phyloP scores from a whole-genome alignment of 2,797 vertebrate species.

The Notolabrus celidotus region DNA sequence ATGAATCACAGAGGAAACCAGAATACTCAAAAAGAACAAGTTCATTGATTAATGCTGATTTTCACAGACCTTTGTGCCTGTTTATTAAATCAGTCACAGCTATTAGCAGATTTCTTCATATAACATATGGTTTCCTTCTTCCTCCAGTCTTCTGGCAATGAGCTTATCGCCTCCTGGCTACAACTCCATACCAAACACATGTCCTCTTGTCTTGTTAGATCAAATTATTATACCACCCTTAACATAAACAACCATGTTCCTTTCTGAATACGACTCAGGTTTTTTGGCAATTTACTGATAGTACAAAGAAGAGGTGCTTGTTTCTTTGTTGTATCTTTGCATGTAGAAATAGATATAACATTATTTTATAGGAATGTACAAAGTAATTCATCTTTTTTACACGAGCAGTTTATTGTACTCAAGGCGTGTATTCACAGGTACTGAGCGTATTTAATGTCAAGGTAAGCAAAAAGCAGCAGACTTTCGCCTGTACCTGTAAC shows the following conservation, averaged over 20 bases:
- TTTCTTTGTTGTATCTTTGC: conserved; percentile 12
- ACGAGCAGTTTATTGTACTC: neutral
- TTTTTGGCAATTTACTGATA: neutral
- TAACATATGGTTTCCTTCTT: too few species aligned
- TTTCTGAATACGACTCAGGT: neutral
- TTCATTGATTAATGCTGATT: too few species aligned
- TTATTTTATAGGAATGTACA: conserved; percentile 6
- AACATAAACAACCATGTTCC: conserved; percentile 10
- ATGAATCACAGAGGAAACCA: too few species aligned
- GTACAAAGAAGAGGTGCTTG: neutral
- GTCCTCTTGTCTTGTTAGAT: conserved; percentile 12
- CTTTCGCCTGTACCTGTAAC: conserved; percentile 62
- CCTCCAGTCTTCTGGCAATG: too few species aligned
- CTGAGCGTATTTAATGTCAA: neutral
- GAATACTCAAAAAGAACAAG: too few species aligned
- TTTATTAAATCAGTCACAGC: too few species aligned
- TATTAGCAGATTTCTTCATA: too few species aligned
- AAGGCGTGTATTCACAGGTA: conserved; percentile 20
- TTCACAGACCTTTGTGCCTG: too few species aligned
- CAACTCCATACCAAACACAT: neutral
- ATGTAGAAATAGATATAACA: neutral
- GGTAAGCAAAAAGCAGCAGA: conserved; percentile 26
- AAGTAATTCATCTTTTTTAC: conserved; percentile 9
- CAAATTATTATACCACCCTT: neutral
- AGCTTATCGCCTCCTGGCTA: neutral